Evolutionary conservation across 2,888 invertebrate species (phyloP).

Genomic region (Axea sp.): DNA sequence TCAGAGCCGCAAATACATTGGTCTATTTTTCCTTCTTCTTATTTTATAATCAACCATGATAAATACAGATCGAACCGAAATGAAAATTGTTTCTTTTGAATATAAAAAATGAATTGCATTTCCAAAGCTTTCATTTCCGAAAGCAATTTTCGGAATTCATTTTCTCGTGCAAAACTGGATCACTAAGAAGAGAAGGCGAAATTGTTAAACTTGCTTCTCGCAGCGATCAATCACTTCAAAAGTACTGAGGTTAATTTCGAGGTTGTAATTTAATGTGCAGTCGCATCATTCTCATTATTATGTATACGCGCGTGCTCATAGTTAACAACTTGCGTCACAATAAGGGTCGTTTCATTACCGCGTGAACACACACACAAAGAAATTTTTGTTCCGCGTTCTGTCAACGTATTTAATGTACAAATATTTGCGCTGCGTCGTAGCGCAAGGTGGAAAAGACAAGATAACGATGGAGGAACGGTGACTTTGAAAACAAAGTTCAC

Average conservation of each 20-base stretch:
- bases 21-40: too few relatives aligned
- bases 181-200: conserved; percentile 12
- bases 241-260: conserved; percentile 51
- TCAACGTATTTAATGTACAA: conserved; percentile 32
- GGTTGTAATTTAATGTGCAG: conserved; percentile 51
- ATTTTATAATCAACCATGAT: too few relatives aligned
- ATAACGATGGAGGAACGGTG: conserved; percentile 24
- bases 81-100: too few relatives aligned
- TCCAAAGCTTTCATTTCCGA: too few relatives aligned
- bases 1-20: too few relatives aligned
- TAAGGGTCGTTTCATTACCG: conserved; percentile 33
- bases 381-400: conserved; percentile 32
- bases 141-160: too few relatives aligned
- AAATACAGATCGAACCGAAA: too few relatives aligned
- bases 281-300: conserved; percentile 36
- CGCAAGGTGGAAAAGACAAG: conserved; percentile 18
- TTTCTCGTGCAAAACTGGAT: conserved; percentile 16
- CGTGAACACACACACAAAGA: conserved; percentile 6
- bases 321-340: conserved; percentile 29
- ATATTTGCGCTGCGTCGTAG: conserved; percentile 25
- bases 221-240: conserved; percentile 40
- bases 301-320: conserved; percentile 28
- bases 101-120: too few relatives aligned
- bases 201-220: conserved; percentile 10
- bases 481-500: conserved; percentile 28